Conservation (phyloP, 2,888 invertebrate genomes). For the Eupithecia centaureata region DNA sequence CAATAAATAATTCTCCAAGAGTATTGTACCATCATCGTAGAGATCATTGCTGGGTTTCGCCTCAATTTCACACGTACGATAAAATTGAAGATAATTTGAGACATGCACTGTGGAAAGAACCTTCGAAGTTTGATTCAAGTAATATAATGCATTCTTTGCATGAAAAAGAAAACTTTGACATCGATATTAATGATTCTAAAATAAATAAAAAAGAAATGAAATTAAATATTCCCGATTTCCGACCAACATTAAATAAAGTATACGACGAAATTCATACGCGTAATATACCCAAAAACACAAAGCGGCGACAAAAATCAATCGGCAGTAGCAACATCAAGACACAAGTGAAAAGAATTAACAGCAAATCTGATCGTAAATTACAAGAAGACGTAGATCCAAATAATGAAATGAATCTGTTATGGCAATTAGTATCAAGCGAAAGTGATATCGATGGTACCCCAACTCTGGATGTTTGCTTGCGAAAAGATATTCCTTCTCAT, state of each 20-base stretch:
- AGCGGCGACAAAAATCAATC: constrained; percentile 60
- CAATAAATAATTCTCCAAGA: constrained; percentile 83
- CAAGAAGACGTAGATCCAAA: constrained; percentile 65
- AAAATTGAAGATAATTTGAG: constrained; percentile 70
- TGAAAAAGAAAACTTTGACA: constrained; percentile 72
- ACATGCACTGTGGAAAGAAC: constrained; percentile 78
- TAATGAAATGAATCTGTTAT: constrained; percentile 74
- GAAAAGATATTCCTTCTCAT: constrained; percentile 58
- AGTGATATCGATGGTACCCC: constrained; percentile 68
- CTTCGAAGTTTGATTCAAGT: constrained; percentile 72
- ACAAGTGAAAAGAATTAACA: constrained; percentile 62
- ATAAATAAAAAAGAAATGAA: constrained; percentile 61
- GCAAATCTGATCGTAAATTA: constrained; percentile 58
- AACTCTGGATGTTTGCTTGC: constrained; percentile 76
- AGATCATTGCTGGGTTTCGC: constrained; percentile 79
- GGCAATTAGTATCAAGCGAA: constrained; percentile 77
- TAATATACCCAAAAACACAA: constrained; percentile 58
- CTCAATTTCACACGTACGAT: constrained; percentile 62
- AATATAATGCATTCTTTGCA: constrained; percentile 74
- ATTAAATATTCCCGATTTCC: constrained; percentile 30
- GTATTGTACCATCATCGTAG: constrained; percentile 82
- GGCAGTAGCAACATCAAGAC: constrained; percentile 50
- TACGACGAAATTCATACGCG: constrained; percentile 45
- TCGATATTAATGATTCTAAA: constrained; percentile 51
- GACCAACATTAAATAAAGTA: constrained; percentile 9